These are phyloP conservation scores for Heliconius sara DNA, from an alignment of 2,888 invertebrate species.

Conservation along the genomic window DNA sequence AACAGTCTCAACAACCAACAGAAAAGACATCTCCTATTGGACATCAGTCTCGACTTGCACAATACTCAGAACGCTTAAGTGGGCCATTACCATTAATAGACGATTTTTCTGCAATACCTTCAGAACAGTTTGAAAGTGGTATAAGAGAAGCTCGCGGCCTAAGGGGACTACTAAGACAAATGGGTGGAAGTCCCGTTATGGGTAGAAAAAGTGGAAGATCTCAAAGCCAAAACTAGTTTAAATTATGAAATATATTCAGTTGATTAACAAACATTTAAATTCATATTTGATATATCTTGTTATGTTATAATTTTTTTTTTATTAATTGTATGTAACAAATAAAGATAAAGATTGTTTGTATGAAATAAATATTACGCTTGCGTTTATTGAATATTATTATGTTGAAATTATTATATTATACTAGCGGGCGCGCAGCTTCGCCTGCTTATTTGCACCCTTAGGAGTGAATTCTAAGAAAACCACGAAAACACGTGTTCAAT, in stretches of 20 bases:
- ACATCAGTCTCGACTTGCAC: slow-evolving; percentile 87
- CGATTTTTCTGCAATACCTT: slow-evolving; percentile 95
- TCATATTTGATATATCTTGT: not conserved
- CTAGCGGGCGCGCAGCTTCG: no score
- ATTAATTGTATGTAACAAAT: not conserved
- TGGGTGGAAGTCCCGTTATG: slow-evolving; percentile 93
- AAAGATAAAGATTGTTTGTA: no score
- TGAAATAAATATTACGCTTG: slow-evolving; percentile 5
- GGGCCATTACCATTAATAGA: slow-evolving; percentile 92
- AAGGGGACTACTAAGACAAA: slow-evolving; percentile 91
- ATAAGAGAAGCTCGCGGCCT: slow-evolving; percentile 89
- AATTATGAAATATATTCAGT: slow-evolving; percentile 1
- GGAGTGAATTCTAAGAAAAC: no score
- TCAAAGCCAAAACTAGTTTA: slow-evolving; percentile 78
- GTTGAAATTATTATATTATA: not conserved
- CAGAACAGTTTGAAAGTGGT: slow-evolving; percentile 87
- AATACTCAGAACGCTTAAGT: slow-evolving; percentile 80
- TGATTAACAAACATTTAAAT: not conserved
- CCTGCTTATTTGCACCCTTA: no score
- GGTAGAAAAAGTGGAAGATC: slow-evolving; percentile 86
- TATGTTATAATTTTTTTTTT: not conserved
- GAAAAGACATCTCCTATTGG: slow-evolving; percentile 79
- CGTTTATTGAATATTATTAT: not conserved
- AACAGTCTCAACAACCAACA: slow-evolving; percentile 53
- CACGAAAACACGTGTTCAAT: no score